These are phyloP conservation scores for Brachyrhaphis roseni DNA, from an alignment of 2,797 vertebrate genomes.

Conservation along the genomic window DNA sequence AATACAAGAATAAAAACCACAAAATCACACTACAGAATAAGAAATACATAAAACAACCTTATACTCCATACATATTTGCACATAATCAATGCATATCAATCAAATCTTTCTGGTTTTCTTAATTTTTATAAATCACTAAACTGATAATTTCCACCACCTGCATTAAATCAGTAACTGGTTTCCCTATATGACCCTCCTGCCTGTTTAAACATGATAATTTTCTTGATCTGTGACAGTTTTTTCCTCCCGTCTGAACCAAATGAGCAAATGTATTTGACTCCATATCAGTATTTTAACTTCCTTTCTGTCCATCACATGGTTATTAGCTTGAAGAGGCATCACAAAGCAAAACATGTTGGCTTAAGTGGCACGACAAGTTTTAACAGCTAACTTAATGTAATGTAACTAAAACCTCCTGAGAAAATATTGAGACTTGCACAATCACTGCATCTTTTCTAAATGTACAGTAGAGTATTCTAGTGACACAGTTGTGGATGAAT, in stretches of 20 bases:
- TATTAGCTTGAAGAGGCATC: not conserved
- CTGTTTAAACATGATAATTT: not conserved
- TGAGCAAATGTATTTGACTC: not conserved
- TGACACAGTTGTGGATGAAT: not conserved
- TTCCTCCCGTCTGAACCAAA: not conserved
- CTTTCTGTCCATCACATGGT: not conserved
- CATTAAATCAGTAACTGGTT: not conserved
- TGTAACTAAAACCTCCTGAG: not conserved
- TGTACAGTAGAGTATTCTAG: not conserved
- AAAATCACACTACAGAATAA: no score
- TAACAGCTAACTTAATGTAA: not conserved
- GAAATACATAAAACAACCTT: no score
- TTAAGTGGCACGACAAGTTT: not conserved
- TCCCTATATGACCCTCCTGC: not conserved
- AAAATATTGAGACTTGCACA: not conserved
- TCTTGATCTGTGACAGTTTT: not conserved
- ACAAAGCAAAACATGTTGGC: not conserved
- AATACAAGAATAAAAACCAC: no score
- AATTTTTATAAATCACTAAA: not conserved
- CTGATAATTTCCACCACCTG: not conserved
- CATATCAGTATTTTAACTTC: not conserved
- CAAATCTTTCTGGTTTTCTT: not conserved
- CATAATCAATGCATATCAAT: no score
- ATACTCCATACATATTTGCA: no score
- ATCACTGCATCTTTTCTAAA: not conserved